Conservation (phyloP, 2,888 invertebrate species). For the Mantis religiosa region DNA sequence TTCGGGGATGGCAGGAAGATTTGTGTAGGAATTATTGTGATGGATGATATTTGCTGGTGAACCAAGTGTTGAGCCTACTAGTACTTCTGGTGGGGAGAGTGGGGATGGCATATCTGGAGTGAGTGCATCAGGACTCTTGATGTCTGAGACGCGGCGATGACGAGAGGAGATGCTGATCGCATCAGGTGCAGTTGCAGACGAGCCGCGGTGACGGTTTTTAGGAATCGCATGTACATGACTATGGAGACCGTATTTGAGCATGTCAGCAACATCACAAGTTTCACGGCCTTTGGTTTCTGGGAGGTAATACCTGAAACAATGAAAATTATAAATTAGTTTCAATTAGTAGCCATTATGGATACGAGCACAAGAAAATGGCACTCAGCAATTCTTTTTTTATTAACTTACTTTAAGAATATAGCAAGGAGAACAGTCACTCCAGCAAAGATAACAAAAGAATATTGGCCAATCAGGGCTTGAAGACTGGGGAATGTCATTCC, state of each 20-base stretch:
- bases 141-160: conserved; percentile 11
- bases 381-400: neutral
- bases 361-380: neutral
- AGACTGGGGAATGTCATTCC: conserved; percentile 72
- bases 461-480: conserved; percentile 60
- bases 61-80: neutral
- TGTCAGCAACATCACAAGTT: conserved; percentile 58
- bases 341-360: neutral
- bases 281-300: conserved; percentile 72
- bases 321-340: too few relatives aligned
- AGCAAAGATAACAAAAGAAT: conserved; percentile 73
- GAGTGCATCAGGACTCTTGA: conserved; percentile 2
- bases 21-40: conserved; percentile 21
- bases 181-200: neutral
- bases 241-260: conserved; percentile 58
- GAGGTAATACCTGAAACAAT: conserved; percentile 56
- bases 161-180: conserved; percentile 1
- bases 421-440: conserved; percentile 52
- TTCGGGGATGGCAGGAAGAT: conserved; percentile 21
- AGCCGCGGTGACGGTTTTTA: neutral
- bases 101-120: neutral
- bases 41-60: conserved; percentile 3
- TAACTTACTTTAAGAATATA: conserved; percentile 58
- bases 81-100: neutral
- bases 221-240: conserved; percentile 15